Conservation (phyloP, 1,140 invertebrate genomes). For the Diprion similis region DNA sequence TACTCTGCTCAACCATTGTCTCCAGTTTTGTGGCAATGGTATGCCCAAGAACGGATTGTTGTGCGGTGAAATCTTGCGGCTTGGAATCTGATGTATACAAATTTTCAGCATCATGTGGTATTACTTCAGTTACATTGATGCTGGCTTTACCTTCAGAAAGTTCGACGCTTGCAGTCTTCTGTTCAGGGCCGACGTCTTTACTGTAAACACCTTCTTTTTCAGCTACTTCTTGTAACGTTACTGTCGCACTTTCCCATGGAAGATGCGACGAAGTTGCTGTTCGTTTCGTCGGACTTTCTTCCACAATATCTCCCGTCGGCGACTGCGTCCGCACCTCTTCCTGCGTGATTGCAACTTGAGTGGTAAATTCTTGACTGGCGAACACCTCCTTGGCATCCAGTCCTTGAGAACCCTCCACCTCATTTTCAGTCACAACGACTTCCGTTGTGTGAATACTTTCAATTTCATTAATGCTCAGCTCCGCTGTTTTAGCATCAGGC, state of each 20-base stretch:
- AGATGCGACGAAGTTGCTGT: conserved; percentile 59
- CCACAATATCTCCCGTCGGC: conserved; percentile 55
- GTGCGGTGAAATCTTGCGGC: conserved; percentile 53
- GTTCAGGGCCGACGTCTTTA: conserved; percentile 55
- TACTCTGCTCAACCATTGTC: conserved; percentile 58
- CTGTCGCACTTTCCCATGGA: conserved; percentile 60
- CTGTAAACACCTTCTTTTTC: conserved; percentile 66
- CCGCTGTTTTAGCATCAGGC: conserved; percentile 58
- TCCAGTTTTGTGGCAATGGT: conserved; percentile 62
- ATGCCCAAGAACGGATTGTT: conserved; percentile 57
- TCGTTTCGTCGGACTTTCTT: conserved; percentile 48
- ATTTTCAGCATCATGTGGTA: conserved; percentile 64
- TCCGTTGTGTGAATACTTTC: conserved; percentile 65
- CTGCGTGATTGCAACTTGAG: conserved; percentile 60
- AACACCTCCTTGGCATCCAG: conserved; percentile 46
- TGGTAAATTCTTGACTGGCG: conserved; percentile 59
- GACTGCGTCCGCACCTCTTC: conserved; percentile 62
- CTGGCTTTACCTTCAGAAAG: conserved; percentile 58
- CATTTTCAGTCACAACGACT: conserved; percentile 57
- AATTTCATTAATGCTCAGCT: conserved; percentile 57
- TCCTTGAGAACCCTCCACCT: conserved; percentile 50
- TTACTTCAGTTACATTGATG: conserved; percentile 61
- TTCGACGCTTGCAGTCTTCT: conserved; percentile 60
- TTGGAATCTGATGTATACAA: conserved; percentile 47
- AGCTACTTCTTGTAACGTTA: conserved; percentile 61